These are phyloP conservation scores for Bombus waltoni DNA, from an alignment of 1,140 invertebrate genomes.

Conservation along the genomic window DNA sequence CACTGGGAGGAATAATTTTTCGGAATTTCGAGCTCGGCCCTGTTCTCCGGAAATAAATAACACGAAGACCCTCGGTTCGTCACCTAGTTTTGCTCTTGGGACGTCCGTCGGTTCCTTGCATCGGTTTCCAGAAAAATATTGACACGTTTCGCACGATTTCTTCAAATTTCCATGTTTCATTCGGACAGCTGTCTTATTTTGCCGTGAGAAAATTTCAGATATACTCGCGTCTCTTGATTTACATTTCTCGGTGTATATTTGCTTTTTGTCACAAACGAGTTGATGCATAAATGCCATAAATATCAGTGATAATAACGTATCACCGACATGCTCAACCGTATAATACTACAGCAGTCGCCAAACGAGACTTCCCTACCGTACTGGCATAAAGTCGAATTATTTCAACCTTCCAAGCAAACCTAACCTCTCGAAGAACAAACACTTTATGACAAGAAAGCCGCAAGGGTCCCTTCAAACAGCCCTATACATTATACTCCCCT, in stretches of 20 bases:
- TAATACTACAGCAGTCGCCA: background rate
- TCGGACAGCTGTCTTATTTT: background rate
- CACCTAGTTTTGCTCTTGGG: background rate
- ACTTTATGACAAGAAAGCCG: constrained; percentile 1
- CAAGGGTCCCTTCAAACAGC: constrained; percentile 13
- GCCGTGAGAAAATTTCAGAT: background rate
- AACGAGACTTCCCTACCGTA: background rate
- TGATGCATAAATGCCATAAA: background rate
- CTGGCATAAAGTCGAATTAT: background rate
- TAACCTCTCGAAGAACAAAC: constrained; percentile 12
- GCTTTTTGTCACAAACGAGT: background rate
- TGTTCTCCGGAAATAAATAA: constrained; percentile 1
- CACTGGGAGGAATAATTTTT: constrained; percentile 28
- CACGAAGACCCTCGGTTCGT: background rate
- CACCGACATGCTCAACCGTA: background rate
- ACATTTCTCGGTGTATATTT: background rate
- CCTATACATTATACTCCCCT: constrained; percentile 10
- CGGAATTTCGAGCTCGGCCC: background rate
- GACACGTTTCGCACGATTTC: background rate
- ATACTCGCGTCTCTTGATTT: background rate
- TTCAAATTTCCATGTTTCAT: constrained; percentile 3
- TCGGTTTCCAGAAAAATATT: background rate
- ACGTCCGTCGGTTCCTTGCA: background rate
- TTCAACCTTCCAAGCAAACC: constrained; percentile 1
- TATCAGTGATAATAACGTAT: background rate